Conservation (phyloP, 2,797 vertebrate genomes). For the Discoglossus pictus region DNA sequence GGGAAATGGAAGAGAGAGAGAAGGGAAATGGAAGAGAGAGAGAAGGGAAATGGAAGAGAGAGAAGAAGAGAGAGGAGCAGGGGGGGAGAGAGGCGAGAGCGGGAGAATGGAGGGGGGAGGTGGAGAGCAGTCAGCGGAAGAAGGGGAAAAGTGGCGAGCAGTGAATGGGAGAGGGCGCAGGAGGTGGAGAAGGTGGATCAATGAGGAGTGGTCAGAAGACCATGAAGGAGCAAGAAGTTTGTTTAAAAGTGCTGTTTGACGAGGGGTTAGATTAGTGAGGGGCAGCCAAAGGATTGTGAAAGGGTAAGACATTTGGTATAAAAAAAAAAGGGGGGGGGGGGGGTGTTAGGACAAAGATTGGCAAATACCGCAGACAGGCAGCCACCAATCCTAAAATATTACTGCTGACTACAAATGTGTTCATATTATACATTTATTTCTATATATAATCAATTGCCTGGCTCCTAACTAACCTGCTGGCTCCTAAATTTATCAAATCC, state of each 20-base stretch:
- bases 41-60: background rate
- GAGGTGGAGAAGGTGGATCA: slow-evolving; percentile 51
- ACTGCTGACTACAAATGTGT: too few relatives aligned
- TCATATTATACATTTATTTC: too few relatives aligned
- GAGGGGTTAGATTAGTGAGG: slow-evolving; percentile 49
- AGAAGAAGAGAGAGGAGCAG: slow-evolving; percentile 22
- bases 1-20: background rate
- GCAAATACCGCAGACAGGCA: too few relatives aligned
- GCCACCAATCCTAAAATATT: too few relatives aligned
- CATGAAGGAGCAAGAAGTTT: slow-evolving; percentile 37
- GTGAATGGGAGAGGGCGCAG: slow-evolving; percentile 58
- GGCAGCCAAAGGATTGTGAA: too few relatives aligned
- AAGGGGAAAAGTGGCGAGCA: slow-evolving; percentile 37
- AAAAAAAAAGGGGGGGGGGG: slow-evolving; percentile 38
- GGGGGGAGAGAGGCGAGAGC: slow-evolving; percentile 65
- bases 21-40: background rate
- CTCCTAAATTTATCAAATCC: too few relatives aligned
- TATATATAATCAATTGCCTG: too few relatives aligned
- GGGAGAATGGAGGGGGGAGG: slow-evolving; percentile 69
- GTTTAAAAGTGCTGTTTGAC: too few relatives aligned
- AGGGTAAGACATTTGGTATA: too few relatives aligned
- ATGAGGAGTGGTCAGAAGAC: slow-evolving; percentile 14
- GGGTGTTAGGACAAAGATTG: slow-evolving; percentile 57
- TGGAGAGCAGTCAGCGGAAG: slow-evolving; percentile 60
- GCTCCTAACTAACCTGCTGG: too few relatives aligned